Evolutionary conservation across 2,113 vertebrate genomes (phyloP).

Genomic region (Tyto alba): DNA sequence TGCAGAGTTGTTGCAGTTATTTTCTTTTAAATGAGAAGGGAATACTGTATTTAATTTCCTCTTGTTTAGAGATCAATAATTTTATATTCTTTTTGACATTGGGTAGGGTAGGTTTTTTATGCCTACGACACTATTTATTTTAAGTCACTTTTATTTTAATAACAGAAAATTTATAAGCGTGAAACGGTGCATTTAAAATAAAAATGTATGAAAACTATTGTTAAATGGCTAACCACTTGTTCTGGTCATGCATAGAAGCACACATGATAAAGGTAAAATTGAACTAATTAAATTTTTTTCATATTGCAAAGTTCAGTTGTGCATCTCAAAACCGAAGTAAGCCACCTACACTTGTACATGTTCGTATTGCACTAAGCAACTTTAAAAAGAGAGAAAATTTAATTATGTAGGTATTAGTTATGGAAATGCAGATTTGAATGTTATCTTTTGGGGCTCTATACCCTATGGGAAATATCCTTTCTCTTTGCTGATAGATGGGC

Average conservation of each 20-base stretch:
- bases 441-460: neutral
- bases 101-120: neutral
- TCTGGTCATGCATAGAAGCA: neutral
- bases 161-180: neutral
- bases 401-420: neutral
- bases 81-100: slow-evolving; percentile 34
- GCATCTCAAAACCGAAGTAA: slow-evolving; percentile 20
- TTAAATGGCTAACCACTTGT: neutral
- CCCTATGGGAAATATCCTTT: neutral
- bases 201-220: neutral
- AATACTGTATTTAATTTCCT: slow-evolving; percentile 55
- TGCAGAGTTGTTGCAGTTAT: neutral
- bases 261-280: slow-evolving; percentile 28
- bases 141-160: slow-evolving; percentile 17
- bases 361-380: slow-evolving; percentile 15
- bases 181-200: neutral
- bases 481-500: neutral
- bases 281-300: slow-evolving; percentile 12
- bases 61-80: slow-evolving; percentile 48
- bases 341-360: slow-evolving; percentile 21
- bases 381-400: neutral
- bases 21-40: slow-evolving; percentile 40
- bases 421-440: neutral
- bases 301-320: slow-evolving; percentile 27
- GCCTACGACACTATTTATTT: slow-evolving; percentile 22